A percentile compares a stretch with the other conserved stretches of the same genome.
Conservation (phyloP, 2,888 invertebrate species). For the Neoaliturus tenellus region DNA sequence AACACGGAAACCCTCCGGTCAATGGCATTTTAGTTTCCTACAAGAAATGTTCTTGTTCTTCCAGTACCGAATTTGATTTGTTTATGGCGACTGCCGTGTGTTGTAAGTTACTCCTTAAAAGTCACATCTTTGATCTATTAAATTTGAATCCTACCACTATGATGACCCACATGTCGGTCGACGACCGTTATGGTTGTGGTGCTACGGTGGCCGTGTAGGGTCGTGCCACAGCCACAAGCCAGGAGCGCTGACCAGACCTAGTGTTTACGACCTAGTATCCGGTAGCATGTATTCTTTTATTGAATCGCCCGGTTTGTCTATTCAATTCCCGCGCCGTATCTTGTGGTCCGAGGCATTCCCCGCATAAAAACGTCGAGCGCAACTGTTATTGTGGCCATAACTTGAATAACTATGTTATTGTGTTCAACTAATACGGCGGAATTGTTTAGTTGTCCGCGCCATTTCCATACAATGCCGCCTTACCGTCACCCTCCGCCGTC, state of each 20-base stretch:
- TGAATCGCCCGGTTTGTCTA: conserved; percentile 45
- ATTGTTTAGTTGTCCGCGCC: conserved; percentile 43
- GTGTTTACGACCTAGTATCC: conserved; percentile 44
- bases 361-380: conserved; percentile 46
- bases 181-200: too few relatives aligned
- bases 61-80: too few relatives aligned
- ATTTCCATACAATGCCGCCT: conserved; percentile 48
- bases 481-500: not conserved
- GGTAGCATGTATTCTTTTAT: conserved; percentile 50
- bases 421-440: conserved; percentile 51
- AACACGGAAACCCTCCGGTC: not conserved
- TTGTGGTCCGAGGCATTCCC: conserved; percentile 27
- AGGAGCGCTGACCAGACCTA: not conserved
- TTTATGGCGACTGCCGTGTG: too few relatives aligned
- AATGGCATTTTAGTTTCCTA: too few relatives aligned
- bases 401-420: conserved; percentile 53
- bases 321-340: conserved; percentile 34
- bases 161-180: not conserved
- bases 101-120: too few relatives aligned
- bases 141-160: not conserved
- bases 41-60: too few relatives aligned
- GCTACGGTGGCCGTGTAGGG: not conserved
- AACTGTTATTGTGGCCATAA: conserved; percentile 53
- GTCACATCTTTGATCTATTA: too few relatives aligned
- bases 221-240: not conserved